A percentile compares a stretch with the other conserved stretches of the same genome.
phyloP scores from a whole-genome alignment of 2,113 vertebrate species.

The Hemibagrus wyckioides region DNA sequence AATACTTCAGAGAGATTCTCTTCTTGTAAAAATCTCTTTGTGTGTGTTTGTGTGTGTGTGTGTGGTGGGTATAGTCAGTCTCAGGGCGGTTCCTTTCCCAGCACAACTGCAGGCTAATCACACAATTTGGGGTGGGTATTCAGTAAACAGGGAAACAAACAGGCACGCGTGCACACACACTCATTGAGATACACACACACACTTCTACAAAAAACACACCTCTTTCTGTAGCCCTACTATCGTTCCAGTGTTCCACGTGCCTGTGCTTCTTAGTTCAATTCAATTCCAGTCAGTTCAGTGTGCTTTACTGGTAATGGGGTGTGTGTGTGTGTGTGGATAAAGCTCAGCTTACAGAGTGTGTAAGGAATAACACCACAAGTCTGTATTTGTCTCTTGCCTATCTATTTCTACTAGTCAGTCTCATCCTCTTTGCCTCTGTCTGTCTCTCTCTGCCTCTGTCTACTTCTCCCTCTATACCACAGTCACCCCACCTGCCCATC shows the following conservation, averaged over 20 bases:
- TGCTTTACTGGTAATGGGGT: not conserved
- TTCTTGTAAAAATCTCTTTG: not conserved
- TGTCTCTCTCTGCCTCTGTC: not conserved
- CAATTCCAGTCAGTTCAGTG: not conserved
- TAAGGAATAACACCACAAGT: not conserved
- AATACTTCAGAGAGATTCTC: not conserved
- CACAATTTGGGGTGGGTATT: constrained; percentile 7
- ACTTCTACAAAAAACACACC: not conserved
- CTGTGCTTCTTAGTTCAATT: not conserved
- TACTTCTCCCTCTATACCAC: not conserved
- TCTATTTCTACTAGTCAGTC: not conserved
- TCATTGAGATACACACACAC: not conserved
- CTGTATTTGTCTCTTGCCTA: not conserved
- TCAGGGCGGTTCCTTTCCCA: constrained; percentile 18
- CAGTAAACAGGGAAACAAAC: not conserved
- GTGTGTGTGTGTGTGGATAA: not conserved
- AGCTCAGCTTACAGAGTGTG: not conserved
- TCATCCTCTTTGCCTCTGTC: not conserved
- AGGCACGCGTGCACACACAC: not conserved
- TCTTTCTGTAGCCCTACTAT: not conserved
- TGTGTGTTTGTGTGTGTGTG: not conserved
- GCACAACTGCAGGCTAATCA: constrained; percentile 14
- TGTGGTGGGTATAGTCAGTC: not conserved
- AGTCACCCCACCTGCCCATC: not conserved
- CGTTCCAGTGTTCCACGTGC: not conserved